Base-by-base conservation (phyloP, 2,113 vertebrate genomes). In the Podarcis cretensis region DNA sequence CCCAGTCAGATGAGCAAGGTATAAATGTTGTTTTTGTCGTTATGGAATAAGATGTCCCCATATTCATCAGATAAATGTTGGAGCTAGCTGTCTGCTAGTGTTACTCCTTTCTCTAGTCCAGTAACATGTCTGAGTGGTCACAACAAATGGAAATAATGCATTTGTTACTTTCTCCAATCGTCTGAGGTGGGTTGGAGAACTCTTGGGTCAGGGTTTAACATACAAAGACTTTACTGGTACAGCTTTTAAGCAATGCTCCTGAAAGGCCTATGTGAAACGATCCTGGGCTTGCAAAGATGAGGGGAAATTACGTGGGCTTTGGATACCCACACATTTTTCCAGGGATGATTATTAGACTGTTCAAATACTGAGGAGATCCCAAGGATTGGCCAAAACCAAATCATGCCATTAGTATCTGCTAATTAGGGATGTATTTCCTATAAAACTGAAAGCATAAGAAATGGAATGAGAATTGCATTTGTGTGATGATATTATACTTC, bases 401-500 rank as follows among this genome's bases (percentile, higher is more conserved):
- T 43, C 0, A 4, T 89, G 10, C 27, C 21, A 93, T 82, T 66
- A 68, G 81, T 21, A 57, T 87, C 80, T 80, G 87, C 83, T 89
- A 80, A 75, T 30, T 90, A 69, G 87, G 6, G 3, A 6, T 85
- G 13, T 3, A 1, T 85, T 75, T 84, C 65, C 89, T 83, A 92
- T 83, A 10, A 8, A 87, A 69, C 87, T 16, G 27, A 35, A 85
- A 3, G 27, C 86, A 2, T 21, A 63, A 84, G 3, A 12, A 89
- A 76, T 86, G 77, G 79, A 88, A 83, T 43, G 87, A 87, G 90
- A 90, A 76, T 1, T 4, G 9, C n/a, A 81, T 37, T 43, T 6
- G 21, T 77, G 59, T 9, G 3, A 84, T 90, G 81, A 35, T 6
- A 82, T 27, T 32, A 88, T 54, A 37, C 69, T 59, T 75, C 66